phyloP scores from a whole-genome alignment of 1,140 invertebrate species.

The Panagrolaimus sp. region DNA sequence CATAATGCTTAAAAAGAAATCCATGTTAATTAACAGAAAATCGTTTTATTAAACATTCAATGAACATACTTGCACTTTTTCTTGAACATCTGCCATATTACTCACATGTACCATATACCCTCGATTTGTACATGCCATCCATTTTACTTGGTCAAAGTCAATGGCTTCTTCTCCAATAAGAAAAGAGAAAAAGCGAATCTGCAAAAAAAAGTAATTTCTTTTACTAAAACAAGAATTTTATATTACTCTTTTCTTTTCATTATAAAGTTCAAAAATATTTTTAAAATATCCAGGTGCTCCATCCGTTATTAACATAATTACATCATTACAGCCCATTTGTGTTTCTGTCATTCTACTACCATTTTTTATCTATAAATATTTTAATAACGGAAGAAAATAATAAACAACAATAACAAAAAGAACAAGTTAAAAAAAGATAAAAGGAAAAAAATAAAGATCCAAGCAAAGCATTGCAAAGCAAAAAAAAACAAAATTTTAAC shows the following conservation, averaged over 20 bases:
- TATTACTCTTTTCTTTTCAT: constrained; percentile 64
- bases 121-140: constrained; percentile 94
- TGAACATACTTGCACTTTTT: constrained; percentile 47
- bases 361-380: constrained; percentile 37
- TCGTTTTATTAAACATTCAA: constrained; percentile 2
- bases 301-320: constrained; percentile 96
- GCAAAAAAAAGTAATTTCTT: constrained; percentile 52
- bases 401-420: neutral
- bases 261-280: constrained; percentile 80
- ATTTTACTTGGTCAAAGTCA: constrained; percentile 80
- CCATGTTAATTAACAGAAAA: constrained; percentile 4
- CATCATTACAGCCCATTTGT: constrained; percentile 74
- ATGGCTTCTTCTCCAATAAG: constrained; percentile 88
- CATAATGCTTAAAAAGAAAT: constrained; percentile 51
- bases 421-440: constrained; percentile 10
- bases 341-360: constrained; percentile 20
- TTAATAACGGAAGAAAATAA: neutral
- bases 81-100: constrained; percentile 57
- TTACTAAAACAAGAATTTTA: constrained; percentile 21
- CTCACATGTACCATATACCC: constrained; percentile 65
- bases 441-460: neutral
- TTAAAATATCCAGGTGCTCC: constrained; percentile 87
- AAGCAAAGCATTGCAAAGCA: neutral
- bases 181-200: constrained; percentile 92
- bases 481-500: neutral